Percentiles rank a stretch among this genome's conserved stretches.
Conservation (phyloP, 2,888 invertebrate genomes). For the Argyra leucocephala region DNA sequence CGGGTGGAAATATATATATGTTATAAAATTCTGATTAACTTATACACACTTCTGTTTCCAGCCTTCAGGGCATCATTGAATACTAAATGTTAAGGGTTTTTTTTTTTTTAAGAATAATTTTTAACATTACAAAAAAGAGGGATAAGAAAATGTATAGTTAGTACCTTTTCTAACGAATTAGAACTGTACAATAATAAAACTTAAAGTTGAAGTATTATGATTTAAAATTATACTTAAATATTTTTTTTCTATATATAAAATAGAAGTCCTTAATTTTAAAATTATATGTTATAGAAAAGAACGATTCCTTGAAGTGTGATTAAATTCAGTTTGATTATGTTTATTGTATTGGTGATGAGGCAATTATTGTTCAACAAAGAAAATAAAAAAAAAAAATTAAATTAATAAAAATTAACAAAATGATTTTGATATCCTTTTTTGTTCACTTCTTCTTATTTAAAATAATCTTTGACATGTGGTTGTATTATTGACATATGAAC, state of each 20-base stretch:
- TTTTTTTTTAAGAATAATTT: background rate
- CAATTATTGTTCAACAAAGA: conserved; percentile 2
- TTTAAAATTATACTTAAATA: too few species aligned
- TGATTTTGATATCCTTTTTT: background rate
- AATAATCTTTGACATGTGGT: conserved; percentile 28
- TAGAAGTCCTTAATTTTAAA: too few species aligned
- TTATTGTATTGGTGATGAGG: background rate
- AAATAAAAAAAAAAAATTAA: background rate
- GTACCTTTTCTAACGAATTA: background rate
- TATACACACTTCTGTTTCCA: background rate
- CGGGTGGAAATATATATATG: too few species aligned
- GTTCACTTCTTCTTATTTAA: background rate
- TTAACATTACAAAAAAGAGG: too few species aligned
- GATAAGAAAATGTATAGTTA: background rate
- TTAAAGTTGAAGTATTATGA: background rate
- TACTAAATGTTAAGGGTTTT: background rate
- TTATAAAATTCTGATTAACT: too few species aligned
- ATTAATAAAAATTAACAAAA: background rate
- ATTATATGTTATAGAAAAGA: too few species aligned
- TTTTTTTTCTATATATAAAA: too few species aligned
- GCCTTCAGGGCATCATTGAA: background rate
- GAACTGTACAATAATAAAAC: background rate
- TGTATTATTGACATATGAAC: conserved; percentile 26
- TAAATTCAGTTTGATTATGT: too few species aligned
- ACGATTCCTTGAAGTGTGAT: too few species aligned